Percentiles rank a stretch among this genome's conserved stretches.
phyloP scores from a whole-genome alignment of 2,888 invertebrate species.

The Hypselothyrea guttata region DNA sequence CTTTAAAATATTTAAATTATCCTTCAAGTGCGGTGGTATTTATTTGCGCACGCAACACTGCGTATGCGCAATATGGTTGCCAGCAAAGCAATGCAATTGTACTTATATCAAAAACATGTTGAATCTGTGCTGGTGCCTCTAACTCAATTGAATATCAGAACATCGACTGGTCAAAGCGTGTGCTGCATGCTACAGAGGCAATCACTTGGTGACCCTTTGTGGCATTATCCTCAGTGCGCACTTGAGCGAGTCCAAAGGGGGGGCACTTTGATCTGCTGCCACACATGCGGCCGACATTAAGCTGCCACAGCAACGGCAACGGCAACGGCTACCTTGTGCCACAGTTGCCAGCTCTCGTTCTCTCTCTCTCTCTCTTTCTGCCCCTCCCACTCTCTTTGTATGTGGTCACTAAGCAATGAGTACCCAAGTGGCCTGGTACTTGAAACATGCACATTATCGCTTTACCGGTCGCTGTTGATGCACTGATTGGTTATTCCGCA shows the following conservation, averaged over 20 bases:
- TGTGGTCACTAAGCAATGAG: conserved; percentile 71
- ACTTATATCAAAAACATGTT: conserved; percentile 8
- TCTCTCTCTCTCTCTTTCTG: neutral
- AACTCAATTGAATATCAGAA: conserved; percentile 25
- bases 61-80: conserved; percentile 31
- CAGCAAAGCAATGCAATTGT: conserved; percentile 17
- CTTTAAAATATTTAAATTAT: neutral
- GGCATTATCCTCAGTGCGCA: conserved; percentile 52
- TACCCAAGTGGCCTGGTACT: conserved; percentile 36
- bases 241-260: conserved; percentile 56
- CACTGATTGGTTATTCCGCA: conserved; percentile 60
- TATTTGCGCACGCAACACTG: conserved; percentile 13
- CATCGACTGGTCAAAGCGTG: neutral
- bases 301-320: conserved; percentile 26
- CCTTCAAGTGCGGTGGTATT: neutral
- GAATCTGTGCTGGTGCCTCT: neutral
- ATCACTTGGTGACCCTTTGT: conserved; percentile 40
- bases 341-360: neutral
- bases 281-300: conserved; percentile 39
- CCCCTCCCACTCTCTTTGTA: neutral
- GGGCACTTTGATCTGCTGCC: conserved; percentile 62
- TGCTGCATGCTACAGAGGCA: neutral
- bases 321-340: conserved; percentile 1
- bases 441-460: conserved; percentile 60
- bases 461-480: conserved; percentile 47